Conservation (phyloP, 2,888 invertebrate genomes). For the Griposia aprilina region DNA sequence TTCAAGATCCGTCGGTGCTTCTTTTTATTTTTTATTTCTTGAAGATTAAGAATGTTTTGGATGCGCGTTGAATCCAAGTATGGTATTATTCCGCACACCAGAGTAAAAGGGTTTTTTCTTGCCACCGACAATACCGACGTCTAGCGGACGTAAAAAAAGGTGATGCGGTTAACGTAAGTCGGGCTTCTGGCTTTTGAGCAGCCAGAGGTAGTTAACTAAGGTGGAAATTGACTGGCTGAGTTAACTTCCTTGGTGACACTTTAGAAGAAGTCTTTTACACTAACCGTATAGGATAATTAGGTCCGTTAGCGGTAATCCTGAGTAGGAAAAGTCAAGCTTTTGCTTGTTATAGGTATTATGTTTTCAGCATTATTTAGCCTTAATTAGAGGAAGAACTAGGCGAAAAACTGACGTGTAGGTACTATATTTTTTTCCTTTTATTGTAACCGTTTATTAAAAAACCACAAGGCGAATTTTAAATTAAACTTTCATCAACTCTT, state of each 20-base stretch:
- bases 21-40: conserved; percentile 33
- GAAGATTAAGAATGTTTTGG: conserved; percentile 37
- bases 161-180: conserved; percentile 17
- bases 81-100: conserved; percentile 42
- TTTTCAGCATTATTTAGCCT: background rate
- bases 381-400: no score
- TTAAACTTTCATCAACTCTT: background rate
- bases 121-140: conserved; percentile 35
- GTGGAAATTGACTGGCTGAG: conserved; percentile 22
- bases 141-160: conserved; percentile 33
- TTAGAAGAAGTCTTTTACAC: background rate
- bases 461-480: background rate
- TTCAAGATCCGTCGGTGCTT: conserved; percentile 18
- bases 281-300: conserved; percentile 16
- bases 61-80: conserved; percentile 52
- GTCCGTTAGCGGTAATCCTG: background rate
- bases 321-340: background rate
- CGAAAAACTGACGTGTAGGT: no score
- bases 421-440: no score
- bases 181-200: conserved; percentile 35
- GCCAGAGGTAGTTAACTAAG: conserved; percentile 1
- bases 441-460: background rate
- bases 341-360: background rate
- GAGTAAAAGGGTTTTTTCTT: conserved; percentile 29
- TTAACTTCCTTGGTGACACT: conserved; percentile 32